Percentiles rank a stretch among this genome's conserved stretches.
phyloP scores from a whole-genome alignment of 2,797 vertebrate genomes.

The Prunella strophiata region DNA sequence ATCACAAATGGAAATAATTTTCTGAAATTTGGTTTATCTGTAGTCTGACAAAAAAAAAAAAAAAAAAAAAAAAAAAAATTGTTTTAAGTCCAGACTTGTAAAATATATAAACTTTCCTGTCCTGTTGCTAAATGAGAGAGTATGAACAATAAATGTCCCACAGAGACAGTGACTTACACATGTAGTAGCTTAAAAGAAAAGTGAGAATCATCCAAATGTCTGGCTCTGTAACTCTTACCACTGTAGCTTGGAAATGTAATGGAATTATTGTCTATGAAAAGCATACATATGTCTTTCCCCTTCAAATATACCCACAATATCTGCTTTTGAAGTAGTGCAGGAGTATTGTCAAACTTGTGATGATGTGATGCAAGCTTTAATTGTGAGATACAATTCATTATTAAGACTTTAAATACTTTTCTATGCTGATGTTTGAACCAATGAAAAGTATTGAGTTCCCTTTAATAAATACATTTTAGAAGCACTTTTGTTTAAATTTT shows the following conservation, averaged over 20 bases:
- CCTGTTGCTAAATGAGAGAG: background rate
- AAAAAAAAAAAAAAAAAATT: background rate
- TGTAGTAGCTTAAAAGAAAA: background rate
- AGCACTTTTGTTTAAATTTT: background rate
- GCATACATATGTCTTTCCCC: background rate
- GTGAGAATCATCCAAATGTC: background rate
- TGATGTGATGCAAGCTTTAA: background rate
- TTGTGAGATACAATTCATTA: background rate
- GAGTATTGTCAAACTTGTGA: background rate
- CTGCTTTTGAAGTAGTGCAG: background rate
- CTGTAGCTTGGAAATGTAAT: background rate
- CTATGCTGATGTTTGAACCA: background rate
- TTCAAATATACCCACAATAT: background rate
- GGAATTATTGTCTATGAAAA: background rate
- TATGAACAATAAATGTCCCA: background rate
- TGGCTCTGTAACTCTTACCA: background rate
- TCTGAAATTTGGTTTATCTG: background rate
- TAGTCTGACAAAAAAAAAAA: background rate
- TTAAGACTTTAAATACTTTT: background rate
- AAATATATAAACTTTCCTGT: background rate
- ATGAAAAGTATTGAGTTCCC: background rate
- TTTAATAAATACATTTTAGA: constrained; percentile 6
- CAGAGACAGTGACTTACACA: background rate
- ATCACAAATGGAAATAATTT: background rate
- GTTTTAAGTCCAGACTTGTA: background rate